Percentiles rank a stretch among this genome's conserved stretches.
Evolutionary conservation across 2,888 invertebrate genomes (phyloP).

Genomic region (Pristionchus fissidentatus): DNA sequence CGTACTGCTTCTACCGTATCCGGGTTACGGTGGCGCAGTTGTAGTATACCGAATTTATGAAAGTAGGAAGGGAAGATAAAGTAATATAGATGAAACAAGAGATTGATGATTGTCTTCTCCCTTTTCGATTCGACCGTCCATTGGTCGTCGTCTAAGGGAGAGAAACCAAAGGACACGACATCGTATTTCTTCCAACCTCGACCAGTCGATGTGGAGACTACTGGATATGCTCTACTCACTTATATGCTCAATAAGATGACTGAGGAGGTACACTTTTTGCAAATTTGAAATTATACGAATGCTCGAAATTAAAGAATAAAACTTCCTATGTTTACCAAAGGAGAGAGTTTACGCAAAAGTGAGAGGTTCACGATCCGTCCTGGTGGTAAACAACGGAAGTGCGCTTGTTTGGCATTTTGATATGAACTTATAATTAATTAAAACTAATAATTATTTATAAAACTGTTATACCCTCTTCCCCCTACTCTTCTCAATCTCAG

Average conservation of each 20-base stretch:
- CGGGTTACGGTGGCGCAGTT: no score
- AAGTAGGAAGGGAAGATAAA: not conserved
- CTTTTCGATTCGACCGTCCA: conserved; percentile 59
- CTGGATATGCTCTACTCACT: conserved; percentile 88
- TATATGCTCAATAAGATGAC: conserved; percentile 78
- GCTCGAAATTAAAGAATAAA: not conserved
- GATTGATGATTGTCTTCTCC: not conserved
- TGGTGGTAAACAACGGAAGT: no score
- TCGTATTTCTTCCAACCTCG: conserved; percentile 79
- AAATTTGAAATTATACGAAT: not conserved
- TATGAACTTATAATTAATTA: no score
- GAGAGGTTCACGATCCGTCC: no score
- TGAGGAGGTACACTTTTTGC: conserved; percentile 70
- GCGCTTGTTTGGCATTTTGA: no score
- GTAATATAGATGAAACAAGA: not conserved
- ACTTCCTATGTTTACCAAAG: no score
- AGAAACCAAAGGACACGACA: conserved; percentile 61
- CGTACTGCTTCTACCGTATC: no score
- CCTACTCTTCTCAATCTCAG: conserved; percentile 34
- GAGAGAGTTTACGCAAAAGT: no score
- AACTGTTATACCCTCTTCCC: not conserved
- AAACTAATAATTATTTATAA: no score
- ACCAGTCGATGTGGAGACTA: conserved; percentile 87
- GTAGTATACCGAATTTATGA: not conserved
- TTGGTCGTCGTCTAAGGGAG: conserved; percentile 76